Evolutionary conservation across 2,113 vertebrate species (phyloP).

Genomic region (Cathartes aura): DNA sequence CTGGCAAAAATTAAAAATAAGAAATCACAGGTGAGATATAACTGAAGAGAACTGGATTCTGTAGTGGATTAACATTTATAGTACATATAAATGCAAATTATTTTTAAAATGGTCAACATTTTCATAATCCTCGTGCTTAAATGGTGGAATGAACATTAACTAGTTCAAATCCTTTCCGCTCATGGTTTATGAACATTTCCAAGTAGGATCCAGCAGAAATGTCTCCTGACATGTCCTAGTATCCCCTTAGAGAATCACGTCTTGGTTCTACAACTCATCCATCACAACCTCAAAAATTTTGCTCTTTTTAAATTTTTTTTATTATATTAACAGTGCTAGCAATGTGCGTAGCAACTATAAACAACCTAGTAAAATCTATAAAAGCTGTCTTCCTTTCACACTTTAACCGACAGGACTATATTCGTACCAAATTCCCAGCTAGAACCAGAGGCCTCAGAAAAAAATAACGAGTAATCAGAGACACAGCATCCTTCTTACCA

Average conservation of each 20-base stretch:
- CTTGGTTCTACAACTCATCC: neutral
- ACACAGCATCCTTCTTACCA: neutral
- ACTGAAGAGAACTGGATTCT: neutral
- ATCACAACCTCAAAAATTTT: neutral
- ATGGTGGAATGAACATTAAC: neutral
- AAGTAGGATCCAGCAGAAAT: neutral
- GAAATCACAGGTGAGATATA: neutral
- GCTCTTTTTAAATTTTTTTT: neutral
- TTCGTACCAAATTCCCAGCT: neutral
- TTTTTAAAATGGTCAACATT: neutral
- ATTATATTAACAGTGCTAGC: too few relatives aligned
- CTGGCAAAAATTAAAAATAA: neutral
- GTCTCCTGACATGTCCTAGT: neutral
- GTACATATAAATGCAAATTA: neutral
- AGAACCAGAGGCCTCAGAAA: neutral
- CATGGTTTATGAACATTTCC: neutral
- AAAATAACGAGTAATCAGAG: neutral
- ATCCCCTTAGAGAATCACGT: neutral
- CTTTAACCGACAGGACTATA: neutral
- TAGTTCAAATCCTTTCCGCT: neutral
- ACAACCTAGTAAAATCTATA: neutral
- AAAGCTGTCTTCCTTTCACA: neutral
- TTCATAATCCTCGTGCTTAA: neutral
- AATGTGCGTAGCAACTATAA: neutral
- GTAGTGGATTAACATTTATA: neutral